A percentile compares a stretch with the other conserved stretches of the same genome.
Conservation (phyloP, 2,113 vertebrate species). For the Takifugu bimaculatus region DNA sequence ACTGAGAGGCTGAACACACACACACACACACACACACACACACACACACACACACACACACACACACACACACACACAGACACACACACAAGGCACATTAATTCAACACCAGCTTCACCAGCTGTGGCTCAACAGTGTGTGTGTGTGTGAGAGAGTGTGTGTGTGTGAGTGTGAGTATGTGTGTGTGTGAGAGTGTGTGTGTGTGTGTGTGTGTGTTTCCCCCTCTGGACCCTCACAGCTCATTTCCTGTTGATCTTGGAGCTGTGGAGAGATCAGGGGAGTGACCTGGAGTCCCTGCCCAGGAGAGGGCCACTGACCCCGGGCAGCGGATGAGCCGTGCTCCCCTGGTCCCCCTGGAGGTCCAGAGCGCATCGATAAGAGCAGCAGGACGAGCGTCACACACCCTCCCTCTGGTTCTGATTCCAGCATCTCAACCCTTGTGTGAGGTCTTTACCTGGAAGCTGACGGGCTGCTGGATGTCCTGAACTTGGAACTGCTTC, state of each 20-base stretch:
- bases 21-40: slow-evolving; percentile 10
- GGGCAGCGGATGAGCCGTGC: slow-evolving; percentile 48
- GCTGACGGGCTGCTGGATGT: slow-evolving; percentile 78
- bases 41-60: not conserved
- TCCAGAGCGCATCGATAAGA: slow-evolving; percentile 35
- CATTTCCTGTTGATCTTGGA: slow-evolving; percentile 26
- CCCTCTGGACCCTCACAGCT: slow-evolving; percentile 17
- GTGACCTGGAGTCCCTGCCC: slow-evolving; percentile 19
- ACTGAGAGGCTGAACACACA: slow-evolving; percentile 79
- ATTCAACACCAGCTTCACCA: not conserved
- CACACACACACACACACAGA: not conserved
- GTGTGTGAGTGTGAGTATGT: too few relatives aligned
- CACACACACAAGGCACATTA: not conserved
- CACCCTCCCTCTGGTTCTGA: too few relatives aligned
- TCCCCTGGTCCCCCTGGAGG: slow-evolving; percentile 34
- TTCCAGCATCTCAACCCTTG: too few relatives aligned
- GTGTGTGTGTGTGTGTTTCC: not conserved
- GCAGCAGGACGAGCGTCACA: not conserved
- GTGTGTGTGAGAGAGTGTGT: too few relatives aligned
- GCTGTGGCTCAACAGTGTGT: not conserved
- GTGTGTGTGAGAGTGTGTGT: too few relatives aligned
- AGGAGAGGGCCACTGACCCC: slow-evolving; percentile 45
- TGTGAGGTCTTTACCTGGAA: slow-evolving; percentile 75
- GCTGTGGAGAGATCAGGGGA: not conserved
- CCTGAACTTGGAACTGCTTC: slow-evolving; percentile 79